A percentile compares a stretch with the other conserved stretches of the same genome.
phyloP scores from a whole-genome alignment of 2,797 vertebrate species.

The Eupleurogrammus muticus region DNA sequence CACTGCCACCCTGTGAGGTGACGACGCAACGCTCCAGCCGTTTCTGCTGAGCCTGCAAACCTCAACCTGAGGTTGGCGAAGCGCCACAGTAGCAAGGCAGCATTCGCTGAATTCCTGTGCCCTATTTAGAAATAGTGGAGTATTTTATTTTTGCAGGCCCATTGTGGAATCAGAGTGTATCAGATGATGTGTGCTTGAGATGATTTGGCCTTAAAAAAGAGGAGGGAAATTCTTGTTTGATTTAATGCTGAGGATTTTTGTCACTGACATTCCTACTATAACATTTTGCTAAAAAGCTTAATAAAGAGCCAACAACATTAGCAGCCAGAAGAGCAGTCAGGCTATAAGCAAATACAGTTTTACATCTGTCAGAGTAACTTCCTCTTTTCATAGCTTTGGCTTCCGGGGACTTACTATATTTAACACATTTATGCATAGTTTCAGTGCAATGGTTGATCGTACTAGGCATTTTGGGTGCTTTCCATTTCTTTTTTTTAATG shows the following conservation, averaged over 20 bases:
- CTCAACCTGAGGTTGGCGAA: background rate
- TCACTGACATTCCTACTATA: background rate
- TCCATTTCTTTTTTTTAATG: background rate
- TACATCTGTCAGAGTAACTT: constrained; percentile 21
- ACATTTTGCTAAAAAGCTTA: background rate
- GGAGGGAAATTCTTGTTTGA: background rate
- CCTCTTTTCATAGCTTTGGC: constrained; percentile 23
- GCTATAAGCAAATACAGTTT: background rate
- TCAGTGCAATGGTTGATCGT: background rate
- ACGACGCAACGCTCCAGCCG: background rate
- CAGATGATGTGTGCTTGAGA: background rate
- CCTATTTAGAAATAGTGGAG: background rate
- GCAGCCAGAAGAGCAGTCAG: background rate
- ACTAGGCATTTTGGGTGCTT: background rate
- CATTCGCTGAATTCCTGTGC: background rate
- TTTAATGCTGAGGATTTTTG: background rate
- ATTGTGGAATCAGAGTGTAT: background rate
- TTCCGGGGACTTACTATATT: constrained; percentile 16
- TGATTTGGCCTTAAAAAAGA: background rate
- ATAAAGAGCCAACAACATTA: background rate
- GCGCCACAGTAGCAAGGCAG: background rate
- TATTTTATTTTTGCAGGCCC: background rate
- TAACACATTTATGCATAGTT: background rate
- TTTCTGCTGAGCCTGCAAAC: constrained; percentile 12
- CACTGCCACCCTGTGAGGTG: background rate